Percentiles rank a stretch among this genome's conserved stretches.
phyloP scores from a whole-genome alignment of 1,140 invertebrate species.

The Kradibia gibbosae region DNA sequence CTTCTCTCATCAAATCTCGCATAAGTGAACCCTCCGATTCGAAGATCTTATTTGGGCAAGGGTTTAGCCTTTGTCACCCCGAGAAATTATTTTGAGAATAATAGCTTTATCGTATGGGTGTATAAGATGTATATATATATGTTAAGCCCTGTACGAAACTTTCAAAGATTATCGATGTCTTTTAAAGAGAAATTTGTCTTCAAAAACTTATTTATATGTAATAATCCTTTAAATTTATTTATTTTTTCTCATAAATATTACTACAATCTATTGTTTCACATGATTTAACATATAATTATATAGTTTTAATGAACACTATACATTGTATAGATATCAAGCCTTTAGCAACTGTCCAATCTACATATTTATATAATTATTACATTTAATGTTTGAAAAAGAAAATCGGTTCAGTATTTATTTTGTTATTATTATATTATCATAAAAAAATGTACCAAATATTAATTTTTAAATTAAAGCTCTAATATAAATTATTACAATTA shows the following conservation, averaged over 20 bases:
- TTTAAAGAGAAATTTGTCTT: constrained; percentile 31
- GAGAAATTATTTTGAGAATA: constrained; percentile 46
- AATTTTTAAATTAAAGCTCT: no score
- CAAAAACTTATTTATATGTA: neutral
- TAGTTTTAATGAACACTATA: no score
- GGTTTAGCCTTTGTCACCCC: constrained; percentile 42
- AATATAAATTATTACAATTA: no score
- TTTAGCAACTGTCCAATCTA: no score
- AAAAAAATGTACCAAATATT: no score
- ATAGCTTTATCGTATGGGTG: constrained; percentile 32
- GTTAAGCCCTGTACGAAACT: constrained; percentile 5
- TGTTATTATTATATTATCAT: no score
- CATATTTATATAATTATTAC: no score
- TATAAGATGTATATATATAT: constrained; percentile 1
- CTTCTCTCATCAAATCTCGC: constrained; percentile 62
- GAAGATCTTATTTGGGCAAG: constrained; percentile 47
- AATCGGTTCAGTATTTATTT: no score
- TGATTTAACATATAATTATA: no score
- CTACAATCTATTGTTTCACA: no score
- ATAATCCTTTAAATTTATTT: neutral
- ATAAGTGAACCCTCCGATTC: constrained; percentile 51
- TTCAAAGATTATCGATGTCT: constrained; percentile 17
- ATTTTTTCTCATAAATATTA: neutral
- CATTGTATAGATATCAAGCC: no score
- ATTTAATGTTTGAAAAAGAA: no score